Evolutionary conservation across 2,888 invertebrate species (phyloP), one percentile per base, ranked within the genome.

Genomic region (Noctua janthina): DNA sequence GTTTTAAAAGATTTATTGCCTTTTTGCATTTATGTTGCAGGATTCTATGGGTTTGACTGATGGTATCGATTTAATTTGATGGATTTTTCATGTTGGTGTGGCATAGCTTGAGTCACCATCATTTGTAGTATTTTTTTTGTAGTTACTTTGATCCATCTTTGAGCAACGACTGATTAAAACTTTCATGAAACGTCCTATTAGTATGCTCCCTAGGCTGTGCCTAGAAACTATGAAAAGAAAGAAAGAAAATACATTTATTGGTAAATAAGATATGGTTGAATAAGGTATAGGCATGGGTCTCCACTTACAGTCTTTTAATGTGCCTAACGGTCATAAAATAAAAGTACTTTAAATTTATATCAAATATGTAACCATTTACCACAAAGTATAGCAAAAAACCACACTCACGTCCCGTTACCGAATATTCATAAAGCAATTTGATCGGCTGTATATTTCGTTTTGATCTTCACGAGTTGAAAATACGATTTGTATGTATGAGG

Each of bases 1-100:
- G 43, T 84, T 81, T 83, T 68, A 46, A 75, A 76, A 75, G 78
- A 81, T 88, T 84, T 76, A 80, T 87, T 72, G 59, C n/a, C 13
- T 17, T 83, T 82, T 84, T 71, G 67, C 73, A 78, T 79, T 77
- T 11, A 46, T 23, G 1, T 54, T 29, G 29, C 39, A 43, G 29
- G 11, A 29, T n/a, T 74, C 29, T 72, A 43, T 56, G 39, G 69
- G 56, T 49, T 64, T 79, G 64, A 66, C 43, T 84, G 76, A 77
- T 75, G 35, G 67, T 70, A 74, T 77, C n/a, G 54, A 64, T 17
- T 71, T 29, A n/a, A 46, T 70, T n/a, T 15, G n/a, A 82, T 67
- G 46, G 56, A n/a, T 46, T 66, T 82, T 62, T 46, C 43, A 13
- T 71, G 49, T 75, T 54, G 1, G 43, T 43, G 0, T 15, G 15